Evolutionary conservation across 1,140 invertebrate genomes (phyloP), one percentile per base, ranked within the genome.

Genomic region (Lamellibrachia luymesi): DNA sequence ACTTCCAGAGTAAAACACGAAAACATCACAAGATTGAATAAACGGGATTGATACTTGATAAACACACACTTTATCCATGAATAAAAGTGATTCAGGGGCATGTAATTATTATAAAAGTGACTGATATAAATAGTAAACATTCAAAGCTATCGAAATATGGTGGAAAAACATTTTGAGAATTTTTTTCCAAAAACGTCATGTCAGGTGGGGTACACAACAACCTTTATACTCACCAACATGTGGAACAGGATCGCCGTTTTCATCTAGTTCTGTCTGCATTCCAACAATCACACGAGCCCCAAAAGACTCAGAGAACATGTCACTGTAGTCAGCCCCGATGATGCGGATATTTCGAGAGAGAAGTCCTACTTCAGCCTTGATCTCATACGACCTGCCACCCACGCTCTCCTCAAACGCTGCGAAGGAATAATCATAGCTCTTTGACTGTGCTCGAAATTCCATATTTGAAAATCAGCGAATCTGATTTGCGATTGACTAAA

Each of bases 251-350:
- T 91, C 91, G 13, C 51, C 6, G 27, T 91, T 50, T 0, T 91
- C 91, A 91, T 50, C 51, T 22, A 51, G 91, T 91, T 91, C 49
- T 91, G 91, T 91, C 91, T 51, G 80, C 38, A 80, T 90, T 17
- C 94, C 93, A n/a, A 96, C 95, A n/a, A 96, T 50, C 2, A 96
- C 93, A 8, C 96, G 94, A 27, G 95, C 95, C 50, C 96, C 96
- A 93, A 95, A 96, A 22, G 95, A 95, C 92, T 96, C 95, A 6
- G 91, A 92, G 2, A 94, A 93, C 92, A 95, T 80, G 51, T 94
- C 93, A 10, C n/a, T 8, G 92, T 96, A 96, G 25, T 94, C 94
- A 51, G 94, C 94, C 13, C 96, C 96, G 38, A 95, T 94, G 10
- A 96, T 94, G 92, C 94, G 95, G 56, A 96, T 95, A 92, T 96